Conservation (phyloP, 1,140 invertebrate species). For the Leptinotarsa defecta region DNA sequence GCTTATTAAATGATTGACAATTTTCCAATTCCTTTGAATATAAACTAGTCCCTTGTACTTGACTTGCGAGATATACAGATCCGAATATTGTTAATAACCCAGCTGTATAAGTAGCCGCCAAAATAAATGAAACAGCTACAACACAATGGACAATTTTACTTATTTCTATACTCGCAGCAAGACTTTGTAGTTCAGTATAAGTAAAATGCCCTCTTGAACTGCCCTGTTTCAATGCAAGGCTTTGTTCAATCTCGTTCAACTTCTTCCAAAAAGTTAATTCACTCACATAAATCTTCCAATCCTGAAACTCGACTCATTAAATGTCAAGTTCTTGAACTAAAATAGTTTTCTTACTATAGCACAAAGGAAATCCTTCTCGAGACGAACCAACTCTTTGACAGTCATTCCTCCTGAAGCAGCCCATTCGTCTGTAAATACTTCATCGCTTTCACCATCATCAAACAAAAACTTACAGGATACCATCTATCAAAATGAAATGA, state of each 20-base stretch:
- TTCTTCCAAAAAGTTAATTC: slow-evolving; percentile 73
- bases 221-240: slow-evolving; percentile 74
- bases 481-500: slow-evolving; percentile 69
- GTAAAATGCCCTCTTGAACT: slow-evolving; percentile 77
- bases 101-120: slow-evolving; percentile 73
- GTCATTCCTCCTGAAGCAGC: slow-evolving; percentile 78
- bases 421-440: slow-evolving; percentile 89
- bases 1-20: neutral
- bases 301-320: slow-evolving; percentile 60
- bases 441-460: slow-evolving; percentile 88
- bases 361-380: slow-evolving; percentile 86
- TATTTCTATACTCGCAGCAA: slow-evolving; percentile 63
- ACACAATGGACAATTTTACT: slow-evolving; percentile 62
- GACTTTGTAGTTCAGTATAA: slow-evolving; percentile 76
- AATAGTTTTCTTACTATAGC: slow-evolving; percentile 75
- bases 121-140: slow-evolving; percentile 66
- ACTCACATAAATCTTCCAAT: slow-evolving; percentile 82
- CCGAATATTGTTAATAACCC: slow-evolving; percentile 73
- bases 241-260: slow-evolving; percentile 69
- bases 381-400: slow-evolving; percentile 74
- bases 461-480: slow-evolving; percentile 93
- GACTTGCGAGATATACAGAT: slow-evolving; percentile 68
- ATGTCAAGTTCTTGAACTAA: neutral
- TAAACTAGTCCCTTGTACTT: slow-evolving; percentile 60
- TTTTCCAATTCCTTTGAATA: slow-evolving; percentile 30